phyloP scores from a whole-genome alignment of 2,797 vertebrate species.

The Parauchenoglanis ngamensis region DNA sequence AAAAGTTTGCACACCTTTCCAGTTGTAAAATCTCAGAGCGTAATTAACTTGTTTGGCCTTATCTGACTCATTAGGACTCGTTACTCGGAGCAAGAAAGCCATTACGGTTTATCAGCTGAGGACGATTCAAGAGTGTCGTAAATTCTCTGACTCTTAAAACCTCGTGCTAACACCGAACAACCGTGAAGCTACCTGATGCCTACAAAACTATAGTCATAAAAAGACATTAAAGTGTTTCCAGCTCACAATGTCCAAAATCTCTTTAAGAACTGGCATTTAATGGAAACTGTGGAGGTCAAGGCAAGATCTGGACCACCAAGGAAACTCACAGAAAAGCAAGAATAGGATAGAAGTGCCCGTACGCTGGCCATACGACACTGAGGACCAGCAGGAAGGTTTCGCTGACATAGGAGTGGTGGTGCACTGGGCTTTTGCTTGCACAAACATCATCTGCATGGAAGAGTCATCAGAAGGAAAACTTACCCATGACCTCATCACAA shows the following conservation, averaged over 20 bases:
- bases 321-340: not conserved
- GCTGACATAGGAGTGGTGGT: not conserved
- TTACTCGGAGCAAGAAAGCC: not conserved
- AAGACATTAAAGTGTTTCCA: not conserved
- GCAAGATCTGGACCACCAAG: not conserved
- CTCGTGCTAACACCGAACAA: not conserved
- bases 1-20: not conserved
- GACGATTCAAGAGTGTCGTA: not conserved
- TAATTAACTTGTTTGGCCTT: not conserved
- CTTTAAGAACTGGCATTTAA: not conserved
- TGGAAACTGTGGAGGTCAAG: not conserved
- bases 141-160: not conserved
- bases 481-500: not conserved
- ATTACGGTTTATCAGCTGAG: conserved; percentile 1
- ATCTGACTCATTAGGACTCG: not conserved
- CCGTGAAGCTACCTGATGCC: not conserved
- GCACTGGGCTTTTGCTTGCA: not conserved
- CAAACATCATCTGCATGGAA: not conserved
- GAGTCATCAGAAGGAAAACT: not conserved
- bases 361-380: not conserved
- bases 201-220: not conserved
- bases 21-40: not conserved
- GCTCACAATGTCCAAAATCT: not conserved
- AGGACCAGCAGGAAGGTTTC: not conserved
- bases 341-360: not conserved